Evolutionary conservation across 2,113 vertebrate genomes (phyloP).

Genomic region (Campylorhamphus procurvoides): DNA sequence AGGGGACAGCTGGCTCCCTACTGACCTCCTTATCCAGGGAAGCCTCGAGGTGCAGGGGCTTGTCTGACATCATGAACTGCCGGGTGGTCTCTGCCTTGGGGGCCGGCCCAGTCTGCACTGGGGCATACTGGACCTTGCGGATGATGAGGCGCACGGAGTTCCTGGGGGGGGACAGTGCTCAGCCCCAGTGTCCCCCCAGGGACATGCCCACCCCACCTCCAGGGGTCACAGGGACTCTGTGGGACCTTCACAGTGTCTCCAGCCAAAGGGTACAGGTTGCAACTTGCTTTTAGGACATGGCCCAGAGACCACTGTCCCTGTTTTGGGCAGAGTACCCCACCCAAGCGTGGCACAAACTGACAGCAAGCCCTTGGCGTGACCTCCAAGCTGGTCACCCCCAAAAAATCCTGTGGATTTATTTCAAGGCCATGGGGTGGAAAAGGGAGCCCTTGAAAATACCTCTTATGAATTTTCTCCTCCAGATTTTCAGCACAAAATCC

Average conservation of each 20-base stretch:
- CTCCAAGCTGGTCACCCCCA: neutral
- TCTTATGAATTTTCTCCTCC: constrained; percentile 87
- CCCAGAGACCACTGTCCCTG: accelerated
- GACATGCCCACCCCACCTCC: accelerated
- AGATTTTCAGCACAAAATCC: constrained; percentile 81
- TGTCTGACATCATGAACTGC: constrained; percentile 90
- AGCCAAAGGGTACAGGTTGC: neutral
- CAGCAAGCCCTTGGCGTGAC: neutral
- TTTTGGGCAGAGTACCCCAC: accelerated
- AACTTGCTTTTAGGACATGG: neutral
- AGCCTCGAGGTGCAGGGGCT: constrained; percentile 83
- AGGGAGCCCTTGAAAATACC: constrained; percentile 63
- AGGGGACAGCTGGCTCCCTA: neutral
- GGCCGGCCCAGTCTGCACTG: constrained; percentile 64
- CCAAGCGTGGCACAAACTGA: neutral
- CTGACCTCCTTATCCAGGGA: constrained; percentile 85
- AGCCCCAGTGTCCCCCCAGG: neutral
- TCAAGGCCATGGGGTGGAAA: neutral
- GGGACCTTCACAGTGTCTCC: neutral
- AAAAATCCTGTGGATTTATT: neutral
- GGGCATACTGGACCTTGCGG: constrained; percentile 89
- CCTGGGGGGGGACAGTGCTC: constrained; percentile 56
- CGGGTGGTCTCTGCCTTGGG: constrained; percentile 76
- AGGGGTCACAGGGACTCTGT: accelerated
- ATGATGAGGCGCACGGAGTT: constrained; percentile 86